Evolutionary conservation across 2,797 vertebrate species (phyloP), one percentile per base, ranked within the genome.

Genomic region (Anolis apletophallus): DNA sequence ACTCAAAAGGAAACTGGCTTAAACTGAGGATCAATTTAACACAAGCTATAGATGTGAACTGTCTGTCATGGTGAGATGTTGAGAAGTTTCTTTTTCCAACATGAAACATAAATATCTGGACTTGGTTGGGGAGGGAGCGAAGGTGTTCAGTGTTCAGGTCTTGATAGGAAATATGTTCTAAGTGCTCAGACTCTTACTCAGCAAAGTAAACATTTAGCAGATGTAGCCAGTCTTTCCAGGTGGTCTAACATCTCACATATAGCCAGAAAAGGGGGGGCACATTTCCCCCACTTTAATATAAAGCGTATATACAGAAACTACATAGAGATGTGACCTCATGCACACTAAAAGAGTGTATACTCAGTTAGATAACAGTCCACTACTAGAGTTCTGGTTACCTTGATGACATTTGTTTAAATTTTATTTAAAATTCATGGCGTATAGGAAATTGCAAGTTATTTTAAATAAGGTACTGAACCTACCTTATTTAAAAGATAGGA

Each of bases 141-240:
- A 91, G 74, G 87, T 83, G 89, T 55, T 91, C 76, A 91, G 88
- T 90, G 90, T 87, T 88, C 80, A 84, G 83, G 92, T 90, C 86
- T 88, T 90, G 88, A 86, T 36, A 79, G 89, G 80, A 87, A 93
- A 91, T 91, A 86, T 1, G 23, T 88, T 85, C 89, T 84, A 87
- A 91, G 19, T 73, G 73, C 85, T 87, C 87, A 88, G 81, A 88
- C 17, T 91, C 59, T 50, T 86, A 89, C 19, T 9, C 82, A 88
- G 80, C 74, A 88, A 76, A 88, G 71, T 77, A 89, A 92, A 85
- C 16, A 21, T 64, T 3, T 69, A 83, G 13, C 26, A 72, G 29
- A 75, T 88, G 83, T 91, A 88, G 83, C 85, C 75, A 81, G 1
- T 88, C 26, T 23, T 84, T 50, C 59, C 85, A 32, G 68, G 78